Evolutionary conservation across 2,797 vertebrate species (phyloP), one percentile per base, ranked within the genome.

Genomic region (Aphelocoma californica): DNA sequence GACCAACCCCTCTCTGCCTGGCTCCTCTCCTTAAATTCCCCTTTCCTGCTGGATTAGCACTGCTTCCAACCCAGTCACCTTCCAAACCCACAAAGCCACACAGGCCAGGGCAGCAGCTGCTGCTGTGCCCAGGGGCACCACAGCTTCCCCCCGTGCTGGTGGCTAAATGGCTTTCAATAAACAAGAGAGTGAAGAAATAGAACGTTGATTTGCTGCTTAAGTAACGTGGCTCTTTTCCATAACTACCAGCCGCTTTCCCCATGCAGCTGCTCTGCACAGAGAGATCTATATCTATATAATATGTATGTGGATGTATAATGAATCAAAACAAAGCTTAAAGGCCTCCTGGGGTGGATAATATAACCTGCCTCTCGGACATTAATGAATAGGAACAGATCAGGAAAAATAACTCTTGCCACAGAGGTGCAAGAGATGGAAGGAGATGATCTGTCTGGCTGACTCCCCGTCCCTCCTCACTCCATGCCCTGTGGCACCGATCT

Each of bases 281-380:
- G 44, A 71, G 70, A 89, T 77, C 89, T 86, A 14, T 65, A 81
- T 71, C 86, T 53, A 29, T 48, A 86, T n/a, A 65, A 82, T 47
- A 79, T 50, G 38, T 9, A 71, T 31, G 65, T 74, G 82, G 88
- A 83, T 70, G 29, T 32, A 45, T 45, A 86, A 73, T 42, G 86
- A 77, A 85, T 69, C 88, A 80, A 81, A 95, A 94, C 84, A 89
- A 94, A 88, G 88, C 66, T 88, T 47, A 70, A 54, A 45, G 71
- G 66, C 34, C 91, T 62, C 48, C n/a, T 31, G 81, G 92, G 91
- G 88, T 60, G 83, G 21, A 38, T 47, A 34, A 53, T 9, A 25
- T 11, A 54, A 65, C 66, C 81, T 67, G 71, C 44, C 42, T 90
- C 73, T 18, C 56, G 29, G 62, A 34, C 65, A 50, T 26, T n/a